phyloP scores from a whole-genome alignment of 1,140 invertebrate genomes.

The Magallana angulata region DNA sequence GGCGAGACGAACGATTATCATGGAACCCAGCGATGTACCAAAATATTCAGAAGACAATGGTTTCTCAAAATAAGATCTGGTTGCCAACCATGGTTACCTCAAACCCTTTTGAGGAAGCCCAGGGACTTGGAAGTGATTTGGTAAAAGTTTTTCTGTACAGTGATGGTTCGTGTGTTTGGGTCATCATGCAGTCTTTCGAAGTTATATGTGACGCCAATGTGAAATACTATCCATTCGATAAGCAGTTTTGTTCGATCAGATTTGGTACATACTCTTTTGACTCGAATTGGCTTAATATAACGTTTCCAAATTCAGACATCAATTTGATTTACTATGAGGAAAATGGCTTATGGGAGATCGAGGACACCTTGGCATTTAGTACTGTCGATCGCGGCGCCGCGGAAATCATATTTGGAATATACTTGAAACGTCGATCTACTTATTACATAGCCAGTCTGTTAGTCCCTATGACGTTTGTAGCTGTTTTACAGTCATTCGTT shows the following conservation, averaged over 20 bases:
- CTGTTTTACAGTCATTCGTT: slow-evolving; percentile 28
- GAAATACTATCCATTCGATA: slow-evolving; percentile 43
- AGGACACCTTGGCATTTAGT: neutral
- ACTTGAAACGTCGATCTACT: slow-evolving; percentile 23
- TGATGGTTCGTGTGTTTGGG: neutral
- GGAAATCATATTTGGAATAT: neutral
- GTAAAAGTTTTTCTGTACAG: neutral
- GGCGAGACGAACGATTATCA: slow-evolving; percentile 4
- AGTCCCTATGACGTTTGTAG: slow-evolving; percentile 2
- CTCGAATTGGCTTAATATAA: neutral
- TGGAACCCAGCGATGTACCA: slow-evolving; percentile 23
- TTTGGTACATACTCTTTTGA: neutral
- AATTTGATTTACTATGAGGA: neutral
- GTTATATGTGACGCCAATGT: slow-evolving; percentile 24
- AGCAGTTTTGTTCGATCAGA: slow-evolving; percentile 1
- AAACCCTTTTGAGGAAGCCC: neutral
- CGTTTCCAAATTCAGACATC: neutral
- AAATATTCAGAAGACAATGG: neutral
- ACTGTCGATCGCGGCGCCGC: no score
- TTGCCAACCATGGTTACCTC: slow-evolving; percentile 21
- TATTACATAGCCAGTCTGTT: slow-evolving; percentile 14
- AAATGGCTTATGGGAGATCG: slow-evolving; percentile 35
- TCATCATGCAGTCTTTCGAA: neutral
- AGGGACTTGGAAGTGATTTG: neutral
- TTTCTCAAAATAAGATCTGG: slow-evolving; percentile 23